Evolutionary conservation across 2,797 vertebrate genomes (phyloP).

Genomic region (Rhinogobio ventralis): DNA sequence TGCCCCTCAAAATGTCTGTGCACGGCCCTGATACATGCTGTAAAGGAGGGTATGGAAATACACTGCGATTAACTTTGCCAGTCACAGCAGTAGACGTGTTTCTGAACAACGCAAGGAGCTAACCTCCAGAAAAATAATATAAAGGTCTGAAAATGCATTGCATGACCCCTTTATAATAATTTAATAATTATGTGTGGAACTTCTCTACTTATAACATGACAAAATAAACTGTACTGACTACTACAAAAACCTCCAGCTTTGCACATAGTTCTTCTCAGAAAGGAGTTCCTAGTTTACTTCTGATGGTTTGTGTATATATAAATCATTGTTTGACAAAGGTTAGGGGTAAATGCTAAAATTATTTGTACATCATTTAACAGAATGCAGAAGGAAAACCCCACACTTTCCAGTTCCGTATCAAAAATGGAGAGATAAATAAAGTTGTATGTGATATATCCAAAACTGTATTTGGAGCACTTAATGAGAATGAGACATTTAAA

Average conservation of each 20-base stretch:
- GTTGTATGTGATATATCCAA: background rate
- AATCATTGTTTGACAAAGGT: background rate
- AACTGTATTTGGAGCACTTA: background rate
- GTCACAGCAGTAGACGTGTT: background rate
- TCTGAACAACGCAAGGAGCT: no score
- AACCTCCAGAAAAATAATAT: background rate
- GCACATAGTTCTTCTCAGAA: background rate
- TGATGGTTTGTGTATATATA: background rate
- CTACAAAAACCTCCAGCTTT: background rate
- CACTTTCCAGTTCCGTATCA: background rate
- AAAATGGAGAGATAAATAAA: accelerated
- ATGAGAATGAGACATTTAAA: accelerated
- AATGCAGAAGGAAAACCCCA: background rate
- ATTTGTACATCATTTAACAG: background rate
- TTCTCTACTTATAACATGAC: no score
- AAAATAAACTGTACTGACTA: background rate
- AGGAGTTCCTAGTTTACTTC: background rate
- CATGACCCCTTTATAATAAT: background rate
- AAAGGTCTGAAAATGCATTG: background rate
- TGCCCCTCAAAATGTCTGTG: no score
- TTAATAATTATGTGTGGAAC: background rate
- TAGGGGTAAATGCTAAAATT: background rate
- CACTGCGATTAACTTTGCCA: no score
- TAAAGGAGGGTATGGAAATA: no score
- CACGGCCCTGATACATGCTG: no score